These are phyloP conservation scores for Columba janthina DNA, from an alignment of 2,113 vertebrate species.

Conservation along the genomic window DNA sequence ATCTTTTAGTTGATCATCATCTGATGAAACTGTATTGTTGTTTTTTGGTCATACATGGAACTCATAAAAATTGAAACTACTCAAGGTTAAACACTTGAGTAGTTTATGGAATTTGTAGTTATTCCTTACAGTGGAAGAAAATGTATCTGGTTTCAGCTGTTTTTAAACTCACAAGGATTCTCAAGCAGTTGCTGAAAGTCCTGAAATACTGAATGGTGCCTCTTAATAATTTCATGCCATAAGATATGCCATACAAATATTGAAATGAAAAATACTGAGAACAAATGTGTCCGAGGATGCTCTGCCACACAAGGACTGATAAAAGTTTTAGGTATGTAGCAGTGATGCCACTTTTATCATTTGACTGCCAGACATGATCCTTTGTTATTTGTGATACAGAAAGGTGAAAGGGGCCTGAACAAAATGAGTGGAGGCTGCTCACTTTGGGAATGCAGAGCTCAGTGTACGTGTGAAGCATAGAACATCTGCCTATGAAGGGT, in stretches of 20 bases:
- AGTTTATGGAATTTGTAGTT: neutral
- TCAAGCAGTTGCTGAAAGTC: neutral
- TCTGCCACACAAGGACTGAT: slow-evolving; percentile 49
- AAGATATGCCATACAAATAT: neutral
- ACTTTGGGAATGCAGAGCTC: neutral
- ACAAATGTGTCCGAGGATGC: slow-evolving; percentile 20
- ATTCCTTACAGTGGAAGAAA: neutral
- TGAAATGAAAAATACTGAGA: slow-evolving; percentile 3
- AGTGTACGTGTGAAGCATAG: neutral
- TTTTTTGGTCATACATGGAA: neutral
- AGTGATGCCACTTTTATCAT: slow-evolving; percentile 22
- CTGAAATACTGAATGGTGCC: slow-evolving; percentile 11
- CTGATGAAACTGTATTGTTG: neutral
- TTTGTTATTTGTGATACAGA: neutral
- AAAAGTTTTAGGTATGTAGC: slow-evolving; percentile 64
- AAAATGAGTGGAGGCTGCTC: neutral
- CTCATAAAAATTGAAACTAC: neutral
- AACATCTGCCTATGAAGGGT: neutral
- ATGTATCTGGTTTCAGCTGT: neutral
- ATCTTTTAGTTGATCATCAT: neutral
- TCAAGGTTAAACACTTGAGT: neutral
- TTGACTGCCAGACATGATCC: neutral
- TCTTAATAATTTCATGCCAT: slow-evolving; percentile 8
- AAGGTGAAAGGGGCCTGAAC: neutral
- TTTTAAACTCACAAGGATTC: neutral